These are phyloP conservation scores for Taenaris catops DNA, from an alignment of 2,888 invertebrate genomes.

Conservation along the genomic window DNA sequence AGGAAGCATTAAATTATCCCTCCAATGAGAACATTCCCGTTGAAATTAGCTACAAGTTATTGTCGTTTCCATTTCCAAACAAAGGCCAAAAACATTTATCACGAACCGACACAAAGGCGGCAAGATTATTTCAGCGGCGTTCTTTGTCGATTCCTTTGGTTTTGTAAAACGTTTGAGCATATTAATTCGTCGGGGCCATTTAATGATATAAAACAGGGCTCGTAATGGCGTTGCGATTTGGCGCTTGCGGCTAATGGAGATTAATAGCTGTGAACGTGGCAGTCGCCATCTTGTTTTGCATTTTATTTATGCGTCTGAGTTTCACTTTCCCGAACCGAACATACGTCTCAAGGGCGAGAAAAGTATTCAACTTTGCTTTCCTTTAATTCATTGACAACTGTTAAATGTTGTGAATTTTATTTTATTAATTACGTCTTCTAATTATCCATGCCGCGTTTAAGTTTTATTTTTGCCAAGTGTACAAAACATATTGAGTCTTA, in stretches of 20 bases:
- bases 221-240: conserved; percentile 67
- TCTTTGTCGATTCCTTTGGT: conserved; percentile 51
- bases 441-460: too few species aligned
- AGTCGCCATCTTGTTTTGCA: conserved; percentile 59
- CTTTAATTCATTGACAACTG: too few species aligned
- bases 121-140: conserved; percentile 43
- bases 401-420: too few species aligned
- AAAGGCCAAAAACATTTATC: conserved; percentile 49
- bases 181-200: conserved; percentile 68
- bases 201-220: conserved; percentile 73
- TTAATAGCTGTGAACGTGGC: conserved; percentile 68
- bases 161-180: conserved; percentile 57
- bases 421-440: too few species aligned
- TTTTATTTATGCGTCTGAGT: conserved; percentile 61
- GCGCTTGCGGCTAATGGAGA: conserved; percentile 72
- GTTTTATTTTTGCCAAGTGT: too few species aligned
- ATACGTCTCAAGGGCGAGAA: conserved; percentile 11
- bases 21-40: conserved; percentile 19
- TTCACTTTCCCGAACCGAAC: conserved; percentile 33
- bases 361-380: too few species aligned
- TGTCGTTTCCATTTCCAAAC: conserved; percentile 29
- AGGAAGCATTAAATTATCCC: conserved; percentile 8
- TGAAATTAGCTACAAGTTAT: conserved; percentile 23
- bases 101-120: conserved; percentile 49
- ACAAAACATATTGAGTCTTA: too few species aligned